Evolutionary conservation across 2,888 invertebrate genomes (phyloP), one percentile per base, ranked within the genome.

Genomic region (Archips crataeganus): DNA sequence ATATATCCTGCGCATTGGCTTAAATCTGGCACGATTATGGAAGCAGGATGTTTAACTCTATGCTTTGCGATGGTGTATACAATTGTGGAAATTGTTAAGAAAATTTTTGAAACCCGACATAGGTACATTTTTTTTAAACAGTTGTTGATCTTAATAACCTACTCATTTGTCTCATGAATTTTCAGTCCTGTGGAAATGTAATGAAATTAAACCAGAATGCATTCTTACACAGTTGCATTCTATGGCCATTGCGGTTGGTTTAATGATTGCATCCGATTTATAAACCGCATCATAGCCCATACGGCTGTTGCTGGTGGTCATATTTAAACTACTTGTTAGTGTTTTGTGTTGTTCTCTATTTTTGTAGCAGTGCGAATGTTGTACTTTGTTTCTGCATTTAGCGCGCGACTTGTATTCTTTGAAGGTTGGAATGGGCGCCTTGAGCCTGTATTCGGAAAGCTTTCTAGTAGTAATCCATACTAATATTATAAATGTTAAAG

Each of bases 311-410:
- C 3, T 57, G 57, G 32, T 57, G 57, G 57, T 32, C 32, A 57
- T 32, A 57, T 32, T 32, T 3, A 57, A 23, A 57, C 2, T 23
- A 57, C 57, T 23, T 57, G 10, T 57, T 32, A 60, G 8, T 34
- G 34, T 34, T 34, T 62, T 62, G 62, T 42, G 9, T 62, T 39
- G 9, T 62, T 15, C 42, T 42, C 23, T 42, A 32, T 63, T 6
- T 32, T 15, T 11, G n/a, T 10, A 62, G 72, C 73, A 59, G 11
- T 59, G 73, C 73, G 73, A 73, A 69, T 69, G 63, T 68, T 73
- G 8, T 34, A 10, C 11, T 64, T 57, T 69, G 39, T 64, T 73
- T 63, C 49, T 59, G 68, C 59, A 60, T 36, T 47, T 60, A 60
- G 60, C 70, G 69, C 65, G 74, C 69, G 74, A 74, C 45, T 70